These are phyloP conservation scores for Apamea epomidion DNA, from an alignment of 2,888 invertebrate species.

Conservation along the genomic window DNA sequence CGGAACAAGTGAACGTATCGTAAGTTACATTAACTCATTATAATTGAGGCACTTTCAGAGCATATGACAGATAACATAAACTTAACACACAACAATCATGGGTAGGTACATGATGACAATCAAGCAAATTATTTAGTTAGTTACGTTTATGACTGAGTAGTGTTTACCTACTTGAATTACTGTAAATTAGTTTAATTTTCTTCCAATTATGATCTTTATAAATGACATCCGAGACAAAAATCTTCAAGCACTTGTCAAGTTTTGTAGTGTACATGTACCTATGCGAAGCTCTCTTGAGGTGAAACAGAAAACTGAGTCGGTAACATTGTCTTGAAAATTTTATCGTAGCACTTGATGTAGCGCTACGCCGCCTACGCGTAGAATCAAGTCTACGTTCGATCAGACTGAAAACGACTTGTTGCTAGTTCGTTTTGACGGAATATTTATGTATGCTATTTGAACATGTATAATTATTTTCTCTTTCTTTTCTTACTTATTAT, in stretches of 20 bases:
- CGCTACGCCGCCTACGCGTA: constrained; percentile 39
- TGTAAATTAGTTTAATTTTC: neutral
- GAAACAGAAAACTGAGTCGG: neutral
- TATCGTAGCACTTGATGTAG: constrained; percentile 38
- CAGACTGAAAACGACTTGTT: neutral
- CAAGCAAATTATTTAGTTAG: too few species aligned
- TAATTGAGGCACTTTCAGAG: too few species aligned
- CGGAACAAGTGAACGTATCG: too few species aligned
- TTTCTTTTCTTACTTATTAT: too few species aligned
- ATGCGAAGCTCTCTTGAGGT: neutral
- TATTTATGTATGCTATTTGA: neutral
- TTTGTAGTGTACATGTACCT: neutral
- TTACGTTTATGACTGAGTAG: too few species aligned
- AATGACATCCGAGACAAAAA: neutral
- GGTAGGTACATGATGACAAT: too few species aligned
- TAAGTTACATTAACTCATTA: too few species aligned
- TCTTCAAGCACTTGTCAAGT: neutral
- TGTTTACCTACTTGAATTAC: too few species aligned
- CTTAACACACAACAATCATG: too few species aligned
- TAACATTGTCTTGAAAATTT: neutral
- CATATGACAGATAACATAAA: too few species aligned
- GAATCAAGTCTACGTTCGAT: neutral
- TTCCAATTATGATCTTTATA: neutral
- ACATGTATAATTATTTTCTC: neutral
- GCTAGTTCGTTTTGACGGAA: neutral